These are phyloP conservation scores for Himalopsyche japonica DNA, from an alignment of 2,888 invertebrate genomes.

Conservation along the genomic window DNA sequence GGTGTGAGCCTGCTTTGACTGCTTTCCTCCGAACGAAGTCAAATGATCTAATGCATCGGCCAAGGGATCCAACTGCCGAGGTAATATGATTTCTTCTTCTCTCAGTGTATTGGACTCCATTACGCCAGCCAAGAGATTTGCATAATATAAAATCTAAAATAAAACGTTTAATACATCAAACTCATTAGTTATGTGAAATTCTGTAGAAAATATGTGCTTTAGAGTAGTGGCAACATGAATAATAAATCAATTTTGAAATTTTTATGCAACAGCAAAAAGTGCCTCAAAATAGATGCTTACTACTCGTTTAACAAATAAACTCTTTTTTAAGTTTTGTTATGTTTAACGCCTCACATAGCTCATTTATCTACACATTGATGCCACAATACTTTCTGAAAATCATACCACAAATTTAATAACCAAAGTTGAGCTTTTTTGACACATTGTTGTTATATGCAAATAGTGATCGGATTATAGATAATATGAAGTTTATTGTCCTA, in stretches of 20 bases:
- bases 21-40: conserved; percentile 52
- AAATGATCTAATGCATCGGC: conserved; percentile 55
- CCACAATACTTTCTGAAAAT: no score
- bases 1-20: conserved; percentile 52
- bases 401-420: no score
- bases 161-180: background rate
- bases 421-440: no score
- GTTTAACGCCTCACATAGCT: no score
- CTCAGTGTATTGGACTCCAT: conserved; percentile 68
- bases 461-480: no score
- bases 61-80: conserved; percentile 56
- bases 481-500: no score
- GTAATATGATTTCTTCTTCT: conserved; percentile 60
- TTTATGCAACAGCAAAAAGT: no score
- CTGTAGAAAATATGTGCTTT: background rate
- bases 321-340: no score
- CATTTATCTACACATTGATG: no score
- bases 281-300: no score
- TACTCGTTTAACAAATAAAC: no score
- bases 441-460: no score
- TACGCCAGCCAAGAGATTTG: conserved; percentile 83
- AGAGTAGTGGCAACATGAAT: background rate
- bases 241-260: background rate
- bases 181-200: background rate
- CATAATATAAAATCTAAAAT: conserved; percentile 78